Evolutionary conservation across 2,888 invertebrate species (phyloP).

Genomic region (Leptogaster cylindrica): DNA sequence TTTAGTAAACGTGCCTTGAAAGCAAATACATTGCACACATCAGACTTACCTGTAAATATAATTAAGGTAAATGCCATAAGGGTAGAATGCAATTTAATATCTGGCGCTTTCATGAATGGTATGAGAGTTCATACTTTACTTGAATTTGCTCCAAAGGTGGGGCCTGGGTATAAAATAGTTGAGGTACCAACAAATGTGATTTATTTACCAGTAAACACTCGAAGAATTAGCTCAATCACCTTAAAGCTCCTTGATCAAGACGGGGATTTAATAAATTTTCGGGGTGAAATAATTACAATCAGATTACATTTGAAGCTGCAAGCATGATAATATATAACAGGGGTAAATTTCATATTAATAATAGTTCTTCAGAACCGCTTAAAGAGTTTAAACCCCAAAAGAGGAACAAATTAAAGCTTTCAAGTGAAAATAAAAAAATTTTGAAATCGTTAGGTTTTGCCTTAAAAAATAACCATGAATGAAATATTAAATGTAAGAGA

Average conservation of each 20-base stretch:
- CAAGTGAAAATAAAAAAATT: conserved; percentile 40
- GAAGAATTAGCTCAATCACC: conserved; percentile 50
- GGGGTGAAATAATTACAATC: conserved; percentile 52
- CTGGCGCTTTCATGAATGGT: conserved; percentile 39
- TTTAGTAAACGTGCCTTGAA: not conserved
- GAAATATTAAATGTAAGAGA: conserved; percentile 32
- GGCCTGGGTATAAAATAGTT: conserved; percentile 55
- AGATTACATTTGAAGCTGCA: conserved; percentile 48
- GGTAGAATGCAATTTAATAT: conserved; percentile 14
- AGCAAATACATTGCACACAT: too few species aligned
- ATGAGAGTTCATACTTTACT: conserved; percentile 53
- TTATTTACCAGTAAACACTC: conserved; percentile 53
- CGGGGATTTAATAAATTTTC: conserved; percentile 53
- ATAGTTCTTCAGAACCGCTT: not conserved
- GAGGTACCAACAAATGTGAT: conserved; percentile 54
- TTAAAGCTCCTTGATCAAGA: conserved; percentile 54
- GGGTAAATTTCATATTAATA: not conserved
- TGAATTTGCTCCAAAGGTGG: conserved; percentile 53
- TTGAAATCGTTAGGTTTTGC: conserved; percentile 42
- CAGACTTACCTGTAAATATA: too few species aligned
- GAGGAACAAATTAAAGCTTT: conserved; percentile 22
- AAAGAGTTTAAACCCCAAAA: not conserved
- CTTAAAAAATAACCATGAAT: conserved; percentile 44
- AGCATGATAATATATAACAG: conserved; percentile 18
- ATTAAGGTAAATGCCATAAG: conserved; percentile 22